Evolutionary conservation across 2,113 vertebrate genomes (phyloP).

Genomic region (Mesembrinibis cayennensis): DNA sequence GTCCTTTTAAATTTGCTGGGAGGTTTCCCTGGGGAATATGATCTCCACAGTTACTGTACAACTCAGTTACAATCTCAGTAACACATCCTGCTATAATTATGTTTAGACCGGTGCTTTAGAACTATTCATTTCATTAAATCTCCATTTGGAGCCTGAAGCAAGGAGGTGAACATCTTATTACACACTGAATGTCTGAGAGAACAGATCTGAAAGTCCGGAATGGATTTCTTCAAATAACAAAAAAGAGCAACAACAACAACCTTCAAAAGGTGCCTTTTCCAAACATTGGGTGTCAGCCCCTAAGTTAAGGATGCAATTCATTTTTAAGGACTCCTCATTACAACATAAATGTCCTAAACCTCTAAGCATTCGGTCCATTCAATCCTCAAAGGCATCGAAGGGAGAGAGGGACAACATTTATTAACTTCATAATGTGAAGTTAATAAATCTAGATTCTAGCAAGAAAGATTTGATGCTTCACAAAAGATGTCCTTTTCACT

Average conservation of each 20-base stretch:
- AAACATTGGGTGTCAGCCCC: neutral
- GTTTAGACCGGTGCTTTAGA: neutral
- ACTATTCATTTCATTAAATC: neutral
- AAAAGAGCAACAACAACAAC: neutral
- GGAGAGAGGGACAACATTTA: neutral
- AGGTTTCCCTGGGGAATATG: neutral
- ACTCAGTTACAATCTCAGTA: neutral
- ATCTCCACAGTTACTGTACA: neutral
- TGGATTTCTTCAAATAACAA: neutral
- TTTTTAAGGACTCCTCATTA: neutral
- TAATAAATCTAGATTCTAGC: slow-evolving; percentile 27
- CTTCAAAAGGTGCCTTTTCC: neutral
- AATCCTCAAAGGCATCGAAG: neutral
- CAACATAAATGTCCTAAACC: neutral
- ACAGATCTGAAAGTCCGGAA: neutral
- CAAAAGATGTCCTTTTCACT: slow-evolving; percentile 11
- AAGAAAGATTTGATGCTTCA: slow-evolving; percentile 28
- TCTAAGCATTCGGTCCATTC: neutral
- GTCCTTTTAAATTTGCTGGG: neutral
- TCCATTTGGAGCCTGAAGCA: neutral
- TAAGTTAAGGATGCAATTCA: neutral
- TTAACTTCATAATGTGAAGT: neutral
- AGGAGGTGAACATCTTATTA: neutral
- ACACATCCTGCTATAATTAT: neutral
- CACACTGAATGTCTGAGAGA: neutral